Evolutionary conservation across 2,888 invertebrate genomes (phyloP).

Genomic region (Pheosia tremula): DNA sequence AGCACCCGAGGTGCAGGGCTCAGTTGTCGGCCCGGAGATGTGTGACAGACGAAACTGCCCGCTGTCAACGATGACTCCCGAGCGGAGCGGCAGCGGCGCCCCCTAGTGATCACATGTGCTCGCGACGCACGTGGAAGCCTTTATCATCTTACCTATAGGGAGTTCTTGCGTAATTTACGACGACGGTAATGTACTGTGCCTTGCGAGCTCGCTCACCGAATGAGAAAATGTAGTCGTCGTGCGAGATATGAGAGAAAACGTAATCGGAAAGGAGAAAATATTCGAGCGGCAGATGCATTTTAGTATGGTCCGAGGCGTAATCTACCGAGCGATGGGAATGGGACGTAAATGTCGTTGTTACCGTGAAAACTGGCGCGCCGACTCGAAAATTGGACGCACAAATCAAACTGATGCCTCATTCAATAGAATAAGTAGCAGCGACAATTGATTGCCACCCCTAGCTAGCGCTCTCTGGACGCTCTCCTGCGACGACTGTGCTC

Average conservation of each 20-base stretch:
- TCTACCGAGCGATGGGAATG: conserved; percentile 45
- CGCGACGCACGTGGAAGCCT: too few species aligned
- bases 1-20: too few species aligned
- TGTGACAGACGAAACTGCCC: too few species aligned
- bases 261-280: conserved; percentile 42
- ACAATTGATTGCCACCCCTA: not conserved
- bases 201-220: not conserved
- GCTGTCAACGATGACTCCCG: too few species aligned
- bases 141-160: too few species aligned
- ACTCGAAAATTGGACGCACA: conserved; percentile 58
- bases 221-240: conserved; percentile 13
- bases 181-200: too few species aligned
- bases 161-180: too few species aligned
- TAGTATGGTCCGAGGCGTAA: conserved; percentile 58
- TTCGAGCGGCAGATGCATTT: conserved; percentile 57
- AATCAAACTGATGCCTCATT: conserved; percentile 57
- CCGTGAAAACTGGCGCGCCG: conserved; percentile 19
- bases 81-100: too few species aligned
- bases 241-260: conserved; percentile 37
- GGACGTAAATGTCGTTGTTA: too few species aligned
- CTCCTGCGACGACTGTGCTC: not conserved
- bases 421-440: not conserved
- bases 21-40: too few species aligned
- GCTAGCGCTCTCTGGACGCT: too few species aligned
- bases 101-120: too few species aligned